These are phyloP conservation scores for Cyanoderma ruficeps DNA, from an alignment of 2,113 vertebrate species.

Conservation along the genomic window DNA sequence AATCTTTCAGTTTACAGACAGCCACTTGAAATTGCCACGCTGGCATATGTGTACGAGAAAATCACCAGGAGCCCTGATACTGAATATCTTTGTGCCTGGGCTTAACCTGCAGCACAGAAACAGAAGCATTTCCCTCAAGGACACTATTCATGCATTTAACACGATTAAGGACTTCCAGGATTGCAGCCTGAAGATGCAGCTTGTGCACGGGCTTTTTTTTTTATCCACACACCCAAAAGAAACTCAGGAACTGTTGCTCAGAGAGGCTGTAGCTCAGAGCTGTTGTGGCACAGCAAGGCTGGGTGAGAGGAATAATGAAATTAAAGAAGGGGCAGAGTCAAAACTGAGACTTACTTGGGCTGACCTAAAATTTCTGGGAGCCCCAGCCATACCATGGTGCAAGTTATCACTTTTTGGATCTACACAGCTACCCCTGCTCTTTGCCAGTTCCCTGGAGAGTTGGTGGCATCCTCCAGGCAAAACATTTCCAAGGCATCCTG, in stretches of 20 bases:
- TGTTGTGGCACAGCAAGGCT: fast-evolving
- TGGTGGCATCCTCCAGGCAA: not conserved
- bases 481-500: not conserved
- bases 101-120: not conserved
- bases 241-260: not conserved
- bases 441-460: not conserved
- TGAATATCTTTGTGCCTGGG: not conserved
- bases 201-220: not conserved
- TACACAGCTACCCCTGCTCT: not conserved
- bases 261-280: not conserved
- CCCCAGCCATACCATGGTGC: fast-evolving
- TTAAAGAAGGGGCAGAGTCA: not conserved
- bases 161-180: not conserved
- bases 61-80: not conserved
- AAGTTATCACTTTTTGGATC: not conserved
- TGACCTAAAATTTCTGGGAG: not conserved
- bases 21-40: not conserved
- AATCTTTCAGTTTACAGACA: not conserved
- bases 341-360: not conserved
- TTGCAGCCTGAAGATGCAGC: not conserved
- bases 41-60: not conserved
- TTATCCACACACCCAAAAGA: not conserved
- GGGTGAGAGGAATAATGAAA: not conserved
- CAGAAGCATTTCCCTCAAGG: not conserved
- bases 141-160: not conserved